Evolutionary conservation across 2,888 invertebrate genomes (phyloP), one percentile per base, ranked within the genome.

Genomic region (Phyllotreta striolata): DNA sequence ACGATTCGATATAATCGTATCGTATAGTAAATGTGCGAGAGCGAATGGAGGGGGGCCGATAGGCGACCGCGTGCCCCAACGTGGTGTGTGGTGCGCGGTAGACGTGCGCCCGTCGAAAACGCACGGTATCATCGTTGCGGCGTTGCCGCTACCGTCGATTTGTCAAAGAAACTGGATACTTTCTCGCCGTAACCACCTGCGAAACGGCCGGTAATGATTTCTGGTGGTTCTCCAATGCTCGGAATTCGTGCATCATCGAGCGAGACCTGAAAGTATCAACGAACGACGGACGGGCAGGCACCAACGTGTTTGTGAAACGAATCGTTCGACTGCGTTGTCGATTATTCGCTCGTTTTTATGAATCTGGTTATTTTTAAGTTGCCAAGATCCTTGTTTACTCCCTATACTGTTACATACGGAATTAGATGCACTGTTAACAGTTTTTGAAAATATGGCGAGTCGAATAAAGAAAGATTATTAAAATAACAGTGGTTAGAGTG

Each of bases 11-110:
- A 24, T 46, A 56, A 56, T 46, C 44, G 56, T 62, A 65, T 41
- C 55, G 66, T 55, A 65, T 61, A 62, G 62, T 59, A 65, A 62
- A 43, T 40, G 47, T 13, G 66, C 63, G 69, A 66, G 71, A 67
- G 65, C 68, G 72, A 63, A 43, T 58, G 24, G 24, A 24, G 24
- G 24, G 24, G 24, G 24, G 24, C 1, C 24, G 24, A n/a, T n/a
- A n/a, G 67, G 67, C 63, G 62, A 74, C 77, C 77, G 77, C 77
- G 77, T 76, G 77, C 76, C 75, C 72, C 70, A 71, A 71, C 70
- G 72, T 72, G 62, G 73, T 76, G 76, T 74, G 74, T 76, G 76
- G 76, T 77, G 77, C 77, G 77, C 71, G 68, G 66, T 73, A 38
- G 55, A 40, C 56, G 38, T 76, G 77, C 76, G 76, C 76, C 59